A percentile compares a stretch with the other conserved stretches of the same genome.
phyloP scores from a whole-genome alignment of 2,888 invertebrate genomes.

The Cheilosia pagana region DNA sequence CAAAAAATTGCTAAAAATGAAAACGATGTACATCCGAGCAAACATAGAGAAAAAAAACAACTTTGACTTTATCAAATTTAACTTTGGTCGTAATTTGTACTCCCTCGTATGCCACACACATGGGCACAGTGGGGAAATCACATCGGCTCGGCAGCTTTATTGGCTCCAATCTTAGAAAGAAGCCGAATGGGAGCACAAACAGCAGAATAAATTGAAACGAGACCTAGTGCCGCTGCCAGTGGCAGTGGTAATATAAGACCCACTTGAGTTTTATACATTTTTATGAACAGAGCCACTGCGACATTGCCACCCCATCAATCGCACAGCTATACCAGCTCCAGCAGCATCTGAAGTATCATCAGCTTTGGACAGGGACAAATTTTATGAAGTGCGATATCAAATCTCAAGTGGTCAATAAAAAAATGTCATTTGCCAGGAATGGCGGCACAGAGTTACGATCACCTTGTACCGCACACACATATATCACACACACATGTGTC shows the following conservation, averaged over 20 bases:
- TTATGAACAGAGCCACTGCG: constrained; percentile 68
- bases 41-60: constrained; percentile 44
- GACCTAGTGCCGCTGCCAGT: constrained; percentile 62
- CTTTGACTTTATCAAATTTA: constrained; percentile 75
- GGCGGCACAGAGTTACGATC: constrained; percentile 63
- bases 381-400: constrained; percentile 75
- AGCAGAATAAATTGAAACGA: constrained; percentile 73
- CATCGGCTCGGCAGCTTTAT: constrained; percentile 71
- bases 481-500: constrained; percentile 36
- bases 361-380: constrained; percentile 71
- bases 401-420: constrained; percentile 75
- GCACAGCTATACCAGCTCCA: constrained; percentile 52
- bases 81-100: constrained; percentile 74
- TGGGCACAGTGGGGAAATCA: constrained; percentile 51
- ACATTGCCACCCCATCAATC: constrained; percentile 74
- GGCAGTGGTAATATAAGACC: constrained; percentile 68
- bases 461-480: constrained; percentile 40
- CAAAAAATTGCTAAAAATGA: constrained; percentile 45
- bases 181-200: constrained; percentile 67
- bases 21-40: constrained; percentile 61
- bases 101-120: constrained; percentile 56
- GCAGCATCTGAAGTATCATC: constrained; percentile 65
- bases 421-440: constrained; percentile 70
- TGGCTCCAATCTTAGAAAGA: constrained; percentile 70
- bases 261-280: constrained; percentile 74